Conservation (phyloP, 2,113 vertebrate species). For the Apaloderma vittatum region DNA sequence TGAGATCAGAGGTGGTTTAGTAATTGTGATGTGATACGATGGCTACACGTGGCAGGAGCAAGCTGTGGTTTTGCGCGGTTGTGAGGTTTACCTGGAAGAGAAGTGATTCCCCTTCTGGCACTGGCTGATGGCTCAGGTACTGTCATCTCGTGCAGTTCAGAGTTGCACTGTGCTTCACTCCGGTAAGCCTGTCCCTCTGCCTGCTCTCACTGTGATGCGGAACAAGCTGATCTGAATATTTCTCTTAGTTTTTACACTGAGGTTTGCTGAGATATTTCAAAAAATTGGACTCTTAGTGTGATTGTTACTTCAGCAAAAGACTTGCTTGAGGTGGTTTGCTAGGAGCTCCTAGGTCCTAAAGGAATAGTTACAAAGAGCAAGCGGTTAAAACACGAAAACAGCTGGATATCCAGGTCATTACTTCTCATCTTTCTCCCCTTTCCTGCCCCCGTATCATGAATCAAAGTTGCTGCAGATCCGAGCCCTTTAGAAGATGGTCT, state of each 20-base stretch:
- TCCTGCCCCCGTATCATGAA: background rate
- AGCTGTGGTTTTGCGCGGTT: background rate
- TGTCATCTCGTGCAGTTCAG: background rate
- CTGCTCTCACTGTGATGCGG: fast-evolving
- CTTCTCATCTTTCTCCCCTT: background rate
- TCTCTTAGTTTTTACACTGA: background rate
- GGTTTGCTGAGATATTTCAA: background rate
- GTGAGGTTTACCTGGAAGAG: background rate
- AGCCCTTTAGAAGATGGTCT: background rate
- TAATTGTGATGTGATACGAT: background rate
- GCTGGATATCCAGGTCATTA: background rate
- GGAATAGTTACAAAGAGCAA: background rate
- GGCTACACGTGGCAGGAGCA: fast-evolving
- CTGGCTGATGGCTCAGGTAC: background rate
- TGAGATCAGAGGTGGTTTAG: background rate
- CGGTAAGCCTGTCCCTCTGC: background rate
- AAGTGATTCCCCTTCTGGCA: background rate
- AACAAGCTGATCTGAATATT: background rate
- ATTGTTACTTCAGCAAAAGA: background rate
- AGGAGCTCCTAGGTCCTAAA: background rate
- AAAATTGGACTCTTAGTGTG: background rate
- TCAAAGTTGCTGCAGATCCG: background rate
- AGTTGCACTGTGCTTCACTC: background rate
- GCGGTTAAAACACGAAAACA: background rate
- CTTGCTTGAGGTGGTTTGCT: background rate